Percentiles rank a stretch among this genome's conserved stretches.
These are phyloP conservation scores for Serilophus lunatus DNA, from an alignment of 2,113 vertebrate genomes.

Conservation along the genomic window DNA sequence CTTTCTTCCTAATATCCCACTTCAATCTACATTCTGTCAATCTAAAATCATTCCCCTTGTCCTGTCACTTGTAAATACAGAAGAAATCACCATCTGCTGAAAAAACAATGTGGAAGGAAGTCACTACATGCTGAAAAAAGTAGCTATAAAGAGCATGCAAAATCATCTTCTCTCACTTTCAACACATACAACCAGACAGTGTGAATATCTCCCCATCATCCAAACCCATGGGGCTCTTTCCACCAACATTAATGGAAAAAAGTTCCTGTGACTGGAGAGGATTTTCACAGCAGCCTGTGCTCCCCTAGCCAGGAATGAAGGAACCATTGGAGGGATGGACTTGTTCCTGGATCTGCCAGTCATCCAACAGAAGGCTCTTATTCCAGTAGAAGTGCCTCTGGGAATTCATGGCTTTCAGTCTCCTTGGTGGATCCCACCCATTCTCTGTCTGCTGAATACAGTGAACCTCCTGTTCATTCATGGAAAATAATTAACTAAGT, in stretches of 20 bases:
- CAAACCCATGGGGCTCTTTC: neutral
- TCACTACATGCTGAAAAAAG: neutral
- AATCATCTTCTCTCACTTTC: neutral
- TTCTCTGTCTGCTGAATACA: neutral
- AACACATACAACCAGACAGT: neutral
- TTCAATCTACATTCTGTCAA: neutral
- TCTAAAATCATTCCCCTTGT: neutral
- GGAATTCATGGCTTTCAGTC: neutral
- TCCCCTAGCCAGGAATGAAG: neutral
- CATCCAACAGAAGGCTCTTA: neutral
- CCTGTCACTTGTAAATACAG: neutral
- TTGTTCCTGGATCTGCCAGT: neutral
- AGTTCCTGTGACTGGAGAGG: rapidly evolving
- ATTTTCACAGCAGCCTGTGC: neutral
- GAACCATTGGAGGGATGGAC: rapidly evolving
- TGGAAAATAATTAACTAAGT: neutral
- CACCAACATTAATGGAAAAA: neutral
- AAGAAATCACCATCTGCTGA: neutral
- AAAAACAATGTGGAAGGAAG: too few species aligned
- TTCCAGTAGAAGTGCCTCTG: neutral
- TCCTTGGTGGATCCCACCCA: neutral
- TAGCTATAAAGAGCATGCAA: neutral
- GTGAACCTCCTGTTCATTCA: conserved; percentile 7
- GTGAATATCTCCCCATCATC: neutral
- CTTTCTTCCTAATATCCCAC: neutral